Evolutionary conservation across 2,888 invertebrate genomes (phyloP), one percentile per base, ranked within the genome.

Genomic region (Cordylochernes scorpioides): DNA sequence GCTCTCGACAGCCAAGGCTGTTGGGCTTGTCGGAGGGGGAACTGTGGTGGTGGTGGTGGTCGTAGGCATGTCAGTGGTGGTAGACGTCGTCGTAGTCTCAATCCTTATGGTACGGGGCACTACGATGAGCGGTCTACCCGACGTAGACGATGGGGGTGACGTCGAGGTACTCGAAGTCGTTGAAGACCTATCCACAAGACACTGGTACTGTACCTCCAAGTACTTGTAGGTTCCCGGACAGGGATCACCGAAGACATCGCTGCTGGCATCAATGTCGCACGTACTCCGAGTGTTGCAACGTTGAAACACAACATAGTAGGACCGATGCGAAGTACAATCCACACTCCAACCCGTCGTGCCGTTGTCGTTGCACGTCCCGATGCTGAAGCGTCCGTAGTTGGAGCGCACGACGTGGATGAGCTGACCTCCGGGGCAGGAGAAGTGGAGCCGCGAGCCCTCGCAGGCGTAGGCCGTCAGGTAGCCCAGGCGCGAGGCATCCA

Each of bases 271-370:
- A 18, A 49, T 33, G 25, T 35, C 39, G 41, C 48, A 49, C 28
- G 30, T 25, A 28, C 28, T 30, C 31, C 36, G 35, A 31, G 27
- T 36, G 27, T 29, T 33, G 22, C 38, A 38, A 24, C 35, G 32
- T n/a, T n/a, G n/a, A n/a, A n/a, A n/a, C n/a, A n/a, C n/a, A n/a
- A 84, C 80, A 37, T 74, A 62, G 45, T 77, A 65, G 40, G 84
- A 78, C 50, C 71, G 72, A 26, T 71, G 71, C 30, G 80, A 77
- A 71, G 78, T 80, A 55, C 86, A 88, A 59, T 84, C 80, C 45
- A 86, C 78, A 51, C 80, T 80, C 86, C 84, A 86, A 47, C 82
- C 78, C 10, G 78, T 77, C 55, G 80, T 72, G 41, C 84, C 84
- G 50, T 80, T 77, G 55, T 82, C 80, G 57, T 88, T 86, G 62